Evolutionary conservation across 2,113 vertebrate genomes (phyloP).

Genomic region (Lutjanus erythropterus): DNA sequence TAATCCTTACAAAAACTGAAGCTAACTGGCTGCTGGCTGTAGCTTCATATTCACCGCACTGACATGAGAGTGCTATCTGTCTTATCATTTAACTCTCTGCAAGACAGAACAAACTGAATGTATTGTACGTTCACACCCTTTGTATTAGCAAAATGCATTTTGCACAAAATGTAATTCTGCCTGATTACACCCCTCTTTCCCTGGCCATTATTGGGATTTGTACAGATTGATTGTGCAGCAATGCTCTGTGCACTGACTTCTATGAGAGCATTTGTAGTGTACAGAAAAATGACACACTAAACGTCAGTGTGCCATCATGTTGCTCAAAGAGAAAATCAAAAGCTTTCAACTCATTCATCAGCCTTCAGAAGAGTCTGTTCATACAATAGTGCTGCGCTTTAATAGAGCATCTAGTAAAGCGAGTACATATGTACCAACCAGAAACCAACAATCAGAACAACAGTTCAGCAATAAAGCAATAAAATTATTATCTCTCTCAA

Average conservation of each 20-base stretch:
- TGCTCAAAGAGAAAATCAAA: slow-evolving; percentile 32
- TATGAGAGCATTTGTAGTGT: not conserved
- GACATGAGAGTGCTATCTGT: too few relatives aligned
- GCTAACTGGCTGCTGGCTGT: too few relatives aligned
- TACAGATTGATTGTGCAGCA: slow-evolving; percentile 1
- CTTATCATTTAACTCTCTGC: too few relatives aligned
- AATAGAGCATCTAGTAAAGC: not conserved
- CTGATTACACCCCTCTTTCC: not conserved
- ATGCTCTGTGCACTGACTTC: not conserved
- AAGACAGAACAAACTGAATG: not conserved
- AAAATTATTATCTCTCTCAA: not conserved
- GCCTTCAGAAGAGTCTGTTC: not conserved
- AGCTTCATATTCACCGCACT: too few relatives aligned
- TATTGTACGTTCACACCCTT: not conserved
- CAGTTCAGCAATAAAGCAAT: slow-evolving; percentile 1
- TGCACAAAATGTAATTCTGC: not conserved
- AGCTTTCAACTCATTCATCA: slow-evolving; percentile 46
- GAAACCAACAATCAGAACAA: slow-evolving; percentile 1
- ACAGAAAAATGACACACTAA: not conserved
- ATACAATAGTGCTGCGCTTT: not conserved
- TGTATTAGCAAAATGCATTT: not conserved
- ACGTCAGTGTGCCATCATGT: not conserved
- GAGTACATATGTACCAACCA: not conserved
- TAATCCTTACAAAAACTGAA: too few relatives aligned
- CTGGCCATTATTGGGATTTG: not conserved